Evolutionary conservation across 2,888 invertebrate genomes (phyloP).

Genomic region (Chrysolina haemoptera): DNA sequence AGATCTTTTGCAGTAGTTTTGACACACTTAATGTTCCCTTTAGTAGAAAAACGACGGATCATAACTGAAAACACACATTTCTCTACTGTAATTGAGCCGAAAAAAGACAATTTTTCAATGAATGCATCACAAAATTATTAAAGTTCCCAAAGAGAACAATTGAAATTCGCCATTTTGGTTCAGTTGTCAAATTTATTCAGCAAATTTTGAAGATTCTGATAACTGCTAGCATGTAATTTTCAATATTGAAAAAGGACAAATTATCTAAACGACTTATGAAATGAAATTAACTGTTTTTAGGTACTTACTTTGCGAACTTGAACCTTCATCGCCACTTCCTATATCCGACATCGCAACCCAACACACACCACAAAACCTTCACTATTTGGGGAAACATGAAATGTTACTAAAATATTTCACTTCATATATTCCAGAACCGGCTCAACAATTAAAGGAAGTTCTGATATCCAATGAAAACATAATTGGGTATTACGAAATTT

Average conservation of each 20-base stretch:
- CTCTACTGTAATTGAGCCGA: neutral
- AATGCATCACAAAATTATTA: slow-evolving; percentile 37
- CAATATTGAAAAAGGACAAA: neutral
- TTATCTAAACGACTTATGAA: slow-evolving; percentile 31
- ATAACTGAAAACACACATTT: neutral
- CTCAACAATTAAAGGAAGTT: neutral
- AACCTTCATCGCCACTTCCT: slow-evolving; percentile 85
- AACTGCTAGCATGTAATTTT: slow-evolving; percentile 3
- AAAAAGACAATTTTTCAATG: neutral
- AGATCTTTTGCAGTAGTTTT: slow-evolving; percentile 58
- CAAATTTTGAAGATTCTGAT: slow-evolving; percentile 34
- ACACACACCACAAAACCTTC: slow-evolving; percentile 66
- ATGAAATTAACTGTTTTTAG: slow-evolving; percentile 45
- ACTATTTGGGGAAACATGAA: slow-evolving; percentile 64
- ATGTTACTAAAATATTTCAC: slow-evolving; percentile 56
- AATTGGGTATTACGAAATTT: too few species aligned
- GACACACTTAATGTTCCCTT: slow-evolving; percentile 50
- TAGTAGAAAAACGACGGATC: slow-evolving; percentile 29
- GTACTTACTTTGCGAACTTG: slow-evolving; percentile 85
- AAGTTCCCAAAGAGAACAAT: slow-evolving; percentile 48
- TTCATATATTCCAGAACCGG: slow-evolving; percentile 4
- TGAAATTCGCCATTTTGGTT: slow-evolving; percentile 64
- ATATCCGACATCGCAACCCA: slow-evolving; percentile 81
- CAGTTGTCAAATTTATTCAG: slow-evolving; percentile 60
- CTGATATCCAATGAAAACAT: neutral